phyloP scores from a whole-genome alignment of 1,140 invertebrate species.

The Trichogramma pretiosum region DNA sequence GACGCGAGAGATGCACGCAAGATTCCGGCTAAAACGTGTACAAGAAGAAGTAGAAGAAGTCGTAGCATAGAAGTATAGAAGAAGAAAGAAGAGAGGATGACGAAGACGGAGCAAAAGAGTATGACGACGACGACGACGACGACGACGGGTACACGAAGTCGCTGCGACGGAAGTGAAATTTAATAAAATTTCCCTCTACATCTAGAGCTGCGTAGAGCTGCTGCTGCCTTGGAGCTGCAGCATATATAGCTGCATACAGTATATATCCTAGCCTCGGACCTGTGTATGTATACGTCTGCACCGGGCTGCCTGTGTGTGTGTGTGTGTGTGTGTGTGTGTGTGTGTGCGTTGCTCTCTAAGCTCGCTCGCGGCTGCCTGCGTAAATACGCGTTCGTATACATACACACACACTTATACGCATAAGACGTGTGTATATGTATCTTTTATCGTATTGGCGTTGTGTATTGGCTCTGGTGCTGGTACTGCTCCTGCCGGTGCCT shows the following conservation, averaged over 20 bases:
- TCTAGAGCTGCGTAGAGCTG: too few species aligned
- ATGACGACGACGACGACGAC: conserved; percentile 6
- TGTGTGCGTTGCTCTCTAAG: neutral
- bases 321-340: conserved; percentile 22
- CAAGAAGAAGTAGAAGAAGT: conserved; percentile 5
- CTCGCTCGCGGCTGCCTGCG: neutral
- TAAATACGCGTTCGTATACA: too few species aligned
- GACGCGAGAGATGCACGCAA: neutral
- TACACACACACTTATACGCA: too few species aligned
- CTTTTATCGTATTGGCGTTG: too few species aligned
- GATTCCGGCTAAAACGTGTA: neutral
- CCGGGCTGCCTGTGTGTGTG: too few species aligned
- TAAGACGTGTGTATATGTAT: too few species aligned
- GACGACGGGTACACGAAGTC: conserved; percentile 2
- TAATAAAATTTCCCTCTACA: conserved; percentile 46
- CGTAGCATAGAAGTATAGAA: conserved; percentile 9
- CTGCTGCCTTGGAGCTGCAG: too few species aligned
- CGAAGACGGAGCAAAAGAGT: neutral
- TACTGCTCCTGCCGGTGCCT: neutral
- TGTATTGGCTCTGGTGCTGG: too few species aligned
- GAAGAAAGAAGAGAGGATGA: conserved; percentile 2
- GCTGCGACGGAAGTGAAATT: conserved; percentile 37
- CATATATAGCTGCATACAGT: too few species aligned
- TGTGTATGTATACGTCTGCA: too few species aligned
- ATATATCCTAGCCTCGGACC: too few species aligned